Evolutionary conservation across 2,888 invertebrate genomes (phyloP).

Genomic region (Malthinus flaveolus): DNA sequence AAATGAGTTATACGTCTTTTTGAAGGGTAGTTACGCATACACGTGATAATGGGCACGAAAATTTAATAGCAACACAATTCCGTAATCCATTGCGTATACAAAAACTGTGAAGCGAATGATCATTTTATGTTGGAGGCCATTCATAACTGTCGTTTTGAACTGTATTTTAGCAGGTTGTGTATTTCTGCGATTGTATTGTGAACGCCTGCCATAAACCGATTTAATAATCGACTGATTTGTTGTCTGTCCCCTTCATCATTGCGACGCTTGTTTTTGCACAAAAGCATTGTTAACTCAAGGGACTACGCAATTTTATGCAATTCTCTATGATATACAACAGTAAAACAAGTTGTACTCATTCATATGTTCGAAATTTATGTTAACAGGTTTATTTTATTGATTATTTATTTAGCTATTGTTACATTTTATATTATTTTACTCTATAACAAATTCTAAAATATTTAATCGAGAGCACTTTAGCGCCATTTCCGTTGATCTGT

Average conservation of each 20-base stretch:
- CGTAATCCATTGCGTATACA: slow-evolving; percentile 42
- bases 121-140: slow-evolving; percentile 46
- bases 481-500: too few species aligned
- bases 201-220: slow-evolving; percentile 46
- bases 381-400: slow-evolving; percentile 18
- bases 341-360: slow-evolving; percentile 28
- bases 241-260: slow-evolving; percentile 47
- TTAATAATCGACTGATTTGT: slow-evolving; percentile 50
- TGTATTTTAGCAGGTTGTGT: slow-evolving; percentile 45
- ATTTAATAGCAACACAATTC: slow-evolving; percentile 50
- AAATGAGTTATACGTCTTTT: slow-evolving; percentile 30
- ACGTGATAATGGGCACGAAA: slow-evolving; percentile 46
- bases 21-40: slow-evolving; percentile 32
- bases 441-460: neutral
- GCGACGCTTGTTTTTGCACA: slow-evolving; percentile 48
- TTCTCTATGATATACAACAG: slow-evolving; percentile 26
- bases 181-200: slow-evolving; percentile 44
- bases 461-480: neutral
- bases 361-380: slow-evolving; percentile 22
- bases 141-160: slow-evolving; percentile 43
- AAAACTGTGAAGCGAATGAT: slow-evolving; percentile 48
- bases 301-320: slow-evolving; percentile 40
- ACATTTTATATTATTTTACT: neutral
- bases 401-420: slow-evolving; percentile 18
- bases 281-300: slow-evolving; percentile 47